Base-by-base conservation (phyloP, 2,888 invertebrate species). In the Bugula neritina region DNA sequence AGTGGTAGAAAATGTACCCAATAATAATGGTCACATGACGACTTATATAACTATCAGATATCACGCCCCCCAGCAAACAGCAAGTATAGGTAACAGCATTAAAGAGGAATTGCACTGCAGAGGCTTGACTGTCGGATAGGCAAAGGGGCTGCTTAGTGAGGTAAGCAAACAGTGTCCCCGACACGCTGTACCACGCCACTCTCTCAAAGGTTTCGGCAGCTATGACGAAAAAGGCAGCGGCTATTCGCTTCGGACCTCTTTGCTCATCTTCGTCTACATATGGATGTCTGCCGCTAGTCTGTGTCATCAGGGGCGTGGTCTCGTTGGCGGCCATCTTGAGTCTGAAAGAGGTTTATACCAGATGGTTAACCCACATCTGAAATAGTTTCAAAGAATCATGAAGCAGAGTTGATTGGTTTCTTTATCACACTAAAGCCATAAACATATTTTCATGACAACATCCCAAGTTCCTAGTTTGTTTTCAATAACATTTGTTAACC, bases 111-210 rank as follows among this genome's bases (percentile, higher is more conserved):
- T 43, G 10, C 17, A 43, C 17, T 10, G 10, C 43, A 43, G 43
- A 43, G 43, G 43, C 43, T 43, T 10, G 10, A 10, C 10, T 43
- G 17, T 43, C 17, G 17, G 10, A 10, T 17, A 43, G 43, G 17
- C 43, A 43, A n/a, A 70, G 31, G 2, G 70, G 70, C 52, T 70
- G 29, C 5, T 70, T 70, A 17, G 70, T 70, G 2, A 70, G 70
- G 5, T 5, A 70, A 52, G 5, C 21, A 5, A 54, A 2, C 17
- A 70, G 70, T 27, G 23, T 70, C 43, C 52, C 54, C 10, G 52
- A 54, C 5, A 70, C 5, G 25, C 52, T 54, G 52, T 70, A 70
- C 27, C 43, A 70, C 3, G 70, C 70, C 29, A 70, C 3, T 54
- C 70, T 35, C 70, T 70, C 70, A 29, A 70, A 63, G 10, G 27